Evolutionary conservation across 2,888 invertebrate species (phyloP), one percentile per base, ranked within the genome.

Genomic region (Drosophila anceps): DNA sequence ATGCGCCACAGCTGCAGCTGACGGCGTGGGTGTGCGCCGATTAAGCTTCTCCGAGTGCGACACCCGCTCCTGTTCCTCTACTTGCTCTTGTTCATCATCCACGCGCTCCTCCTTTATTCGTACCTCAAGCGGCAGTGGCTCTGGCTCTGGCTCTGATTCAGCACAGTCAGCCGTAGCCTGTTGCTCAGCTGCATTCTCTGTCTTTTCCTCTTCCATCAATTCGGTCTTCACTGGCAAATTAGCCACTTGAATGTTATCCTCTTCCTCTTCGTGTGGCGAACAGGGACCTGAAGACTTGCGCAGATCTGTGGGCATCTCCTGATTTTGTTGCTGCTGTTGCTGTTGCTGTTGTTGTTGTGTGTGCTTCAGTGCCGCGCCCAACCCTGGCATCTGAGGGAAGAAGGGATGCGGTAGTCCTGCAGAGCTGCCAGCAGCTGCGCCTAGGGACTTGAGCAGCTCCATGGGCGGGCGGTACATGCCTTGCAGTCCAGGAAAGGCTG

Each of bases 291-390:
- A 86, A 0, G 91, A 85, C 66, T 92, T 93, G 3, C 93, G 85
- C 48, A 93, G 82, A 72, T 93, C 93, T 3, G 93, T 93, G 9
- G 93, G 92, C 79, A 88, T 78, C 6, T 93, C 93, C 35, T 85
- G 84, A 62, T 84, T 88, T 1, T 18, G 54, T 20, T 51, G 46
- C n/a, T 46, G 83, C 9, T 82, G 80, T 2, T 35, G 53, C 10
- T 53, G 48, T 2, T 54, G 48, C 12, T 44, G 81, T 3, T 50
- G 50, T 8, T 51, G 46, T 9, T 82, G 81, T 27, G 79, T 79
- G 59, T 90, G 88, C 0, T 82, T 82, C 0, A 85, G 78, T 1
- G 79, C 65, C 0, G 82, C 84, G 6, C 82, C 81, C 46, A 87
- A 66, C 18, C 79, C 79, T 0, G 91, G 83, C 71, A 92, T 81